Evolutionary conservation across 2,797 vertebrate species (phyloP).

Genomic region (Rhinogobio ventralis): DNA sequence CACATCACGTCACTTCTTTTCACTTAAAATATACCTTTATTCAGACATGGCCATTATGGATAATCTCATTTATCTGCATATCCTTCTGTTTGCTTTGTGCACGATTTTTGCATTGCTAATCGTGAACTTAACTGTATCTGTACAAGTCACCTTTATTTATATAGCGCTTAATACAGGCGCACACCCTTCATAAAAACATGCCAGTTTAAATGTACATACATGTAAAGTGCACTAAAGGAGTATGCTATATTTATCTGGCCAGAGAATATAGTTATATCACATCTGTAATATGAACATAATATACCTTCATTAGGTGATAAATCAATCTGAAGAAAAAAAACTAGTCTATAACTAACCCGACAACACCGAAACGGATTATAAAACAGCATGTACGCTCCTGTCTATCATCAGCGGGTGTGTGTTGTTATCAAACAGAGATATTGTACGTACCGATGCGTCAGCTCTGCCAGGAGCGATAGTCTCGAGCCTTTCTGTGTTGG

Average conservation of each 20-base stretch:
- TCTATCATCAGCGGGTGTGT: not conserved
- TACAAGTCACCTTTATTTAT: no score
- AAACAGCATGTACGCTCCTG: not conserved
- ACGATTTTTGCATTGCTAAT: not conserved
- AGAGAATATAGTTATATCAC: not conserved
- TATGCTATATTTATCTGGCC: not conserved
- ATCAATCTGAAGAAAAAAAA: not conserved
- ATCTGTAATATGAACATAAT: not conserved
- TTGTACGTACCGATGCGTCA: constrained; percentile 20
- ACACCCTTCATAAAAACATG: not conserved
- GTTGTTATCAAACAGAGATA: not conserved
- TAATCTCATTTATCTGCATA: not conserved
- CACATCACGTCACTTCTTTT: no score
- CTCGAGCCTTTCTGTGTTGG: no score
- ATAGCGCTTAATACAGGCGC: no score
- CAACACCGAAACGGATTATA: not conserved
- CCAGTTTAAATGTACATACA: not conserved
- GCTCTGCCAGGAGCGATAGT: not conserved
- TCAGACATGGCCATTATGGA: not conserved
- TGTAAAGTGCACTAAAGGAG: not conserved
- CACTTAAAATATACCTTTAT: no score
- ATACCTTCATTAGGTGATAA: not conserved
- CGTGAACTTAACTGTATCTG: no score
- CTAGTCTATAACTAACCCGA: not conserved
- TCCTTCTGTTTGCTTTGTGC: no score